Percentiles rank a stretch among this genome's conserved stretches.
Evolutionary conservation across 2,797 vertebrate species (phyloP).

Genomic region (Gymnothorax reevesii): DNA sequence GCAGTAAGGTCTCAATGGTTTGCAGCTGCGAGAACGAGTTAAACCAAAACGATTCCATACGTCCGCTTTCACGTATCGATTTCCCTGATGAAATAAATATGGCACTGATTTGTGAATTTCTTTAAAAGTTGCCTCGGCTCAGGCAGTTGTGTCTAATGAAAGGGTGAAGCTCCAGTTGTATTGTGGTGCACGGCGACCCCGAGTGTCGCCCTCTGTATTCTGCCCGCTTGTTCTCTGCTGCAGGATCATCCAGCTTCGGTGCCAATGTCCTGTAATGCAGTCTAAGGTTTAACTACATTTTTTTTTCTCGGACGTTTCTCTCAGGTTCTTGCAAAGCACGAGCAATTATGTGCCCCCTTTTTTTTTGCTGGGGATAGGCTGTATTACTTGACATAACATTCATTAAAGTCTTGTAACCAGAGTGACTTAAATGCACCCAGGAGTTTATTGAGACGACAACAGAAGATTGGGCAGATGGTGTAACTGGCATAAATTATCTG

Average conservation of each 20-base stretch:
- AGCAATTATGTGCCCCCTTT: not conserved
- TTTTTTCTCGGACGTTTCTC: not conserved
- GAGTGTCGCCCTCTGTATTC: not conserved
- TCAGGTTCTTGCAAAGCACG: not conserved
- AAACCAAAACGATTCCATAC: constrained; percentile 44
- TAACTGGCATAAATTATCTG: too few species aligned
- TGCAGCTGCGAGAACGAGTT: constrained; percentile 57
- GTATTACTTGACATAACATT: not conserved
- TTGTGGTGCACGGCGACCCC: not conserved
- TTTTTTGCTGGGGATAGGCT: not conserved
- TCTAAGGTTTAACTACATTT: not conserved
- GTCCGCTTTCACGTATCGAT: constrained; percentile 30
- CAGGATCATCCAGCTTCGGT: not conserved
- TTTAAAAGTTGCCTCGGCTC: not conserved
- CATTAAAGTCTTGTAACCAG: too few species aligned
- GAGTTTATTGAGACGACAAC: too few species aligned
- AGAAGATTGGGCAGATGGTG: too few species aligned
- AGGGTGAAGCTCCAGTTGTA: not conserved
- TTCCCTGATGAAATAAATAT: constrained; percentile 33
- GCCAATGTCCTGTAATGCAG: not conserved
- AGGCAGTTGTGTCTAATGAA: not conserved
- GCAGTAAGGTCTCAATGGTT: constrained; percentile 47
- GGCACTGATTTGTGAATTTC: not conserved
- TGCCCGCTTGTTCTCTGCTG: not conserved
- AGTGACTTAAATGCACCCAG: too few species aligned